Percentiles rank a stretch among this genome's conserved stretches.
These are phyloP conservation scores for Pogona vitticeps DNA, from an alignment of 2,113 vertebrate genomes.

Conservation along the genomic window DNA sequence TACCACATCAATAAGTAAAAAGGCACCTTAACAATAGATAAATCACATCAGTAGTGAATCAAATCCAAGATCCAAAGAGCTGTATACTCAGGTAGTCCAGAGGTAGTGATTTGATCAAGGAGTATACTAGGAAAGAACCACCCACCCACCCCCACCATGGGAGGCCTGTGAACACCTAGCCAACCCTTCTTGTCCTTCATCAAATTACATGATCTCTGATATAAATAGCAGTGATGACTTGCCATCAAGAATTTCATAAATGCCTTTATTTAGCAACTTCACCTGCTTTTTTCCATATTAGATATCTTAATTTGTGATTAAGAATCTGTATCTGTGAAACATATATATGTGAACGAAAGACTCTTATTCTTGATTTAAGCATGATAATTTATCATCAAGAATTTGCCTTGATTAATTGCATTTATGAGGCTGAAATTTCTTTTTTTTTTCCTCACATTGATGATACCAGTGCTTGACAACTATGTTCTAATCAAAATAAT, in stretches of 20 bases:
- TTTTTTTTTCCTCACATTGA: not conserved
- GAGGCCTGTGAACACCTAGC: not conserved
- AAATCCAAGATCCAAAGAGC: not conserved
- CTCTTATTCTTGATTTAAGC: not conserved
- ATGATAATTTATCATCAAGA: not conserved
- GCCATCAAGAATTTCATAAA: not conserved
- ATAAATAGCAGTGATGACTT: not conserved
- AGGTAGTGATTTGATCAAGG: not conserved
- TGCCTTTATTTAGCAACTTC: not conserved
- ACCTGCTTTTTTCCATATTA: not conserved
- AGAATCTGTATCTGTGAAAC: rapidly evolving
- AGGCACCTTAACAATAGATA: not conserved
- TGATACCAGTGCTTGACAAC: not conserved
- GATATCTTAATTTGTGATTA: not conserved
- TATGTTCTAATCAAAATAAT: not conserved
- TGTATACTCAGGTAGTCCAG: not conserved
- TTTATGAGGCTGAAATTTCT: rapidly evolving
- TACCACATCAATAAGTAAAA: not conserved
- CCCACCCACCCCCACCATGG: too few species aligned
- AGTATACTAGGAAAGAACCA: not conserved
- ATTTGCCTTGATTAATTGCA: not conserved
- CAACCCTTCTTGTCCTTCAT: not conserved
- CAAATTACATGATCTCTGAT: not conserved
- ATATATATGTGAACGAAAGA: rapidly evolving
- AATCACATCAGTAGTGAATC: not conserved